Evolutionary conservation across 2,888 invertebrate genomes (phyloP), one percentile per base, ranked within the genome.

Genomic region (Bedellia somnulentella): DNA sequence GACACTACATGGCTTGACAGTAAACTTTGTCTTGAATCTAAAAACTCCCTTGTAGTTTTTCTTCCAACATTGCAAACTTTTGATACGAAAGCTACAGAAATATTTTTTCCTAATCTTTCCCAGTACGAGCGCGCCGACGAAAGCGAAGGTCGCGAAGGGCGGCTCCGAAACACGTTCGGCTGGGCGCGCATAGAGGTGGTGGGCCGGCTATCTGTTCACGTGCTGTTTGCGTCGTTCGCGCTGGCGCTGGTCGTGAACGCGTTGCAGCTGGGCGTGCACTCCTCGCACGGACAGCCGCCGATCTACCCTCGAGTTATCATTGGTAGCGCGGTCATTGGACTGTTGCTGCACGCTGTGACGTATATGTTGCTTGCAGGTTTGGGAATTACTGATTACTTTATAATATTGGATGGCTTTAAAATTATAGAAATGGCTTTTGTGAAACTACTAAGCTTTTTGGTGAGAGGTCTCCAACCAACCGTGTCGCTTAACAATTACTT

Each of bases 121-220:
- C 45, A 75, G 75, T 75, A 66, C 27, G 70, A 75, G 33, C 57
- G 73, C 25, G 70, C 73, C 1, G 75, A 75, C 37, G 75, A 73
- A 52, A 47, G 79, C 52, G 43, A 81, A 58, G 75, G 70, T 0
- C 52, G 61, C 3, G 88, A 87, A 41, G 77, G 92, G 41, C 83
- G 85, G 34, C 73, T 93, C 34, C 85, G 86, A 36, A 93, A 93
- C 57, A 94, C 93, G 0, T 94, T 94, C 47, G 93, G 93, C 5
- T 93, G 93, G 93, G 89, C 92, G 3, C 81, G 93, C 38, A 87
- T 93, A 30, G 92, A 93, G 47, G 87, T 93, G n/a, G 78, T 93
- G 5, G 86, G 88, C 24, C 85, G 89, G 71, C 64, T 93, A 24
- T 83, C 88, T 3, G 87, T 89, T 29, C 88, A 87, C 56, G 86